Conservation (phyloP, 2,888 invertebrate genomes). For the Clanis bilineata region DNA sequence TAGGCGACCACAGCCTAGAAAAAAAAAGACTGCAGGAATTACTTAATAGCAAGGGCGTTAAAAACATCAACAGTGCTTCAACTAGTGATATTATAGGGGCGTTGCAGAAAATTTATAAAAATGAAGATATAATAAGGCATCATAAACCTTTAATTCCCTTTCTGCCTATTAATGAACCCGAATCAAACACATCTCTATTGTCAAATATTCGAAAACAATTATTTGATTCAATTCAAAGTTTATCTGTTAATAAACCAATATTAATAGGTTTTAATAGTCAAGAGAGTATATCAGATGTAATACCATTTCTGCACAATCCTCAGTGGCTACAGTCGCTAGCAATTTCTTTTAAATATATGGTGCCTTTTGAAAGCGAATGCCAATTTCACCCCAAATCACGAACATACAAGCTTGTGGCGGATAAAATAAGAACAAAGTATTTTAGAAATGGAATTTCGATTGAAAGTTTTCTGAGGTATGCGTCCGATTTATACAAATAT, state of each 20-base stretch:
- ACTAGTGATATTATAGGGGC: slow-evolving; percentile 51
- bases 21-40: slow-evolving; percentile 45
- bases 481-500: slow-evolving; percentile 68
- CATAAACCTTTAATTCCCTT: slow-evolving; percentile 70
- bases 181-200: slow-evolving; percentile 50
- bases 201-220: slow-evolving; percentile 39
- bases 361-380: slow-evolving; percentile 65
- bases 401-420: slow-evolving; percentile 47
- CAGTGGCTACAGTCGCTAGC: slow-evolving; percentile 54
- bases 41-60: slow-evolving; percentile 41
- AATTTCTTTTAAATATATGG: slow-evolving; percentile 61
- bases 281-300: slow-evolving; percentile 72
- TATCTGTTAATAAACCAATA: slow-evolving; percentile 50
- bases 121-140: slow-evolving; percentile 52
- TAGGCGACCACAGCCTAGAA: slow-evolving; percentile 48
- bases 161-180: slow-evolving; percentile 54
- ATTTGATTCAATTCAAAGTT: slow-evolving; percentile 25
- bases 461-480: slow-evolving; percentile 58
- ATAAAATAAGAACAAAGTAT: slow-evolving; percentile 57
- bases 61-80: slow-evolving; percentile 41
- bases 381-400: slow-evolving; percentile 49
- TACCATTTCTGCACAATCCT: slow-evolving; percentile 65
- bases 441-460: slow-evolving; percentile 57
- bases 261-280: slow-evolving; percentile 77
- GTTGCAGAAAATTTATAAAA: slow-evolving; percentile 58